Evolutionary conservation across 2,113 vertebrate species (phyloP).

Genomic region (Panthera tigris): DNA sequence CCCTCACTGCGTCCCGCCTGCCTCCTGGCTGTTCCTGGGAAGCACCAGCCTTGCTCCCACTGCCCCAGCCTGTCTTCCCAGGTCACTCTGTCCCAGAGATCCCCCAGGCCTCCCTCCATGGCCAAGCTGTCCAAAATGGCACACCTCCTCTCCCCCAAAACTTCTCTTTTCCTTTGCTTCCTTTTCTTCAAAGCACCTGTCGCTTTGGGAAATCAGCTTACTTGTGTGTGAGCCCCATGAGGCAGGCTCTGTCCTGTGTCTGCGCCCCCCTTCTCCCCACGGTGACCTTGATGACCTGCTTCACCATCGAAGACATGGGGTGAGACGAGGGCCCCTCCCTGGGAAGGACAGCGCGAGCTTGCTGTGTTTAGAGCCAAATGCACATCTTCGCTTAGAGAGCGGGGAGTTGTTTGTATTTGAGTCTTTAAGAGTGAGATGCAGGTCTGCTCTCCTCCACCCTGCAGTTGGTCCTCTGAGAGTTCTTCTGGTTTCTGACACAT

Average conservation of each 20-base stretch:
- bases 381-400: accelerated
- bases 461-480: accelerated
- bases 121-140: no score
- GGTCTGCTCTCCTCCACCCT: background rate
- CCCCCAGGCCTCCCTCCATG: accelerated
- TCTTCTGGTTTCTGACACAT: accelerated
- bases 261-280: accelerated
- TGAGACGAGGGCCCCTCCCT: background rate
- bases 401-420: accelerated
- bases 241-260: background rate
- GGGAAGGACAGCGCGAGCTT: no score
- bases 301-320: accelerated
- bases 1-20: accelerated
- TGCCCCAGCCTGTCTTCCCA: accelerated
- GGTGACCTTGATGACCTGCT: background rate
- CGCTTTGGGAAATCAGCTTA: background rate
- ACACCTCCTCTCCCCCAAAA: accelerated
- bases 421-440: accelerated
- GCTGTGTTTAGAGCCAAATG: background rate
- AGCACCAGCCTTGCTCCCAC: background rate
- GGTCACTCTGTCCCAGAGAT: background rate
- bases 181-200: background rate
- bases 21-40: background rate
- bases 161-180: background rate
- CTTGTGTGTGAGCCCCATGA: accelerated